A percentile compares a stretch with the other conserved stretches of the same genome.
Conservation (phyloP, 2,888 invertebrate species). For the Mimas tiliae region DNA sequence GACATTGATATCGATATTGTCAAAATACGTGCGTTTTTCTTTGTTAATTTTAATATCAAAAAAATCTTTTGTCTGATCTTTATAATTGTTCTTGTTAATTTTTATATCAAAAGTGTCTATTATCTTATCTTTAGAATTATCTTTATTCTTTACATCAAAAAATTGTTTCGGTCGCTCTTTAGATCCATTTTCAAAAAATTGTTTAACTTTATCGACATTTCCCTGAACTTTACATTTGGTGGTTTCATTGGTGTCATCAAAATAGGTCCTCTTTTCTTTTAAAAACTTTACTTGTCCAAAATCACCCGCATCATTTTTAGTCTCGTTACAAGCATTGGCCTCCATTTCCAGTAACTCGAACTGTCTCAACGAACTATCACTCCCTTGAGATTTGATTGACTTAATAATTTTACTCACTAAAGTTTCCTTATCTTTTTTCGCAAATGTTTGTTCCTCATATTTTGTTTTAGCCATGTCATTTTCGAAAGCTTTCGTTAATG, state of each 20-base stretch:
- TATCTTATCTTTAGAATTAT: constrained; percentile 13
- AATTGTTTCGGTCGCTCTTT: background rate
- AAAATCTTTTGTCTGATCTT: background rate
- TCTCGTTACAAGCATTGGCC: constrained; percentile 41
- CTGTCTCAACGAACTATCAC: constrained; percentile 60
- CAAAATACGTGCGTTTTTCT: constrained; percentile 57
- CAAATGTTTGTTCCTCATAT: constrained; percentile 26
- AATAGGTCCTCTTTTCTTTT: constrained; percentile 57
- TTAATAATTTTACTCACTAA: constrained; percentile 55
- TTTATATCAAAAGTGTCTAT: background rate
- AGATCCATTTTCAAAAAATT: background rate
- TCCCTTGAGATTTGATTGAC: constrained; percentile 49
- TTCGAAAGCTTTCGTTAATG: constrained; percentile 37
- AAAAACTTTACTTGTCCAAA: constrained; percentile 50
- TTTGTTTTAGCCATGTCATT: constrained; percentile 33
- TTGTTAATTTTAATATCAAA: constrained; percentile 29
- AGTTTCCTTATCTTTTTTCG: constrained; percentile 38
- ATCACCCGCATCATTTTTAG: constrained; percentile 30
- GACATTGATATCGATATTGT: constrained; percentile 49
- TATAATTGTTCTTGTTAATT: background rate
- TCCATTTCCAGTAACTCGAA: constrained; percentile 67
- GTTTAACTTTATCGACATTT: constrained; percentile 10
- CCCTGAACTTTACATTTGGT: constrained; percentile 6
- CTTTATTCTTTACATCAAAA: constrained; percentile 11
- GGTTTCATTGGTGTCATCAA: constrained; percentile 40